Conservation (phyloP, 1,140 invertebrate species). For the Hermetia illucens region DNA sequence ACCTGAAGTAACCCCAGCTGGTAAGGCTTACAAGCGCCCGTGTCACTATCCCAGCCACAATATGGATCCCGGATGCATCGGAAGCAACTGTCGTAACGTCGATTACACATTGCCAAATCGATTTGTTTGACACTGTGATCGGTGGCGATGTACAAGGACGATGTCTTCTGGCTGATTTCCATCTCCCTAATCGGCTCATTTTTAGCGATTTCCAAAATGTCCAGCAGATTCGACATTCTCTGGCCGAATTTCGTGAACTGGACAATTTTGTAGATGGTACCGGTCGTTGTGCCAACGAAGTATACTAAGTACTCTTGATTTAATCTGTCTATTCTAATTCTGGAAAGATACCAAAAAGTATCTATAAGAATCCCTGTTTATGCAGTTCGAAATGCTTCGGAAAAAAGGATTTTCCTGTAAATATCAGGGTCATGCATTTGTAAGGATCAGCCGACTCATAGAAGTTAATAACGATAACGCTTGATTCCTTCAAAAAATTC, state of each 20-base stretch:
- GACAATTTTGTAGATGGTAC: constrained; percentile 67
- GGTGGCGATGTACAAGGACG: constrained; percentile 60
- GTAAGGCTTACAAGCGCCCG: constrained; percentile 56
- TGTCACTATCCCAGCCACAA: constrained; percentile 71
- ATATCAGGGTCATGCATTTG: too few species aligned
- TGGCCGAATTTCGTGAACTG: constrained; percentile 46
- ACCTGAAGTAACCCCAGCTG: constrained; percentile 40
- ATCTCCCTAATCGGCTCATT: constrained; percentile 59
- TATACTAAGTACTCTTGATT: constrained; percentile 58
- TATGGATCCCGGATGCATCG: constrained; percentile 68
- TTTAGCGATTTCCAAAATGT: constrained; percentile 58
- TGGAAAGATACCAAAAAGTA: constrained; percentile 7
- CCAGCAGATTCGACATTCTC: constrained; percentile 53
- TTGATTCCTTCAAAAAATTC: too few species aligned
- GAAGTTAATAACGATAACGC: too few species aligned
- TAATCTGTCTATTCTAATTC: constrained; percentile 29
- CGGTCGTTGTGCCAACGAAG: constrained; percentile 64
- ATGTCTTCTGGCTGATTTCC: constrained; percentile 52
- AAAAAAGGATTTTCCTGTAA: not conserved
- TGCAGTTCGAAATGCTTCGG: not conserved
- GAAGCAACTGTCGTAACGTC: constrained; percentile 60
- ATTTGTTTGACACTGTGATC: constrained; percentile 61
- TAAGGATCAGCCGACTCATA: too few species aligned
- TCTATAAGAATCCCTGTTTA: not conserved
- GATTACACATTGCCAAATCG: constrained; percentile 54